These are phyloP conservation scores for Venustoraphidia nigricollis DNA, from an alignment of 2,888 invertebrate species.

Conservation along the genomic window DNA sequence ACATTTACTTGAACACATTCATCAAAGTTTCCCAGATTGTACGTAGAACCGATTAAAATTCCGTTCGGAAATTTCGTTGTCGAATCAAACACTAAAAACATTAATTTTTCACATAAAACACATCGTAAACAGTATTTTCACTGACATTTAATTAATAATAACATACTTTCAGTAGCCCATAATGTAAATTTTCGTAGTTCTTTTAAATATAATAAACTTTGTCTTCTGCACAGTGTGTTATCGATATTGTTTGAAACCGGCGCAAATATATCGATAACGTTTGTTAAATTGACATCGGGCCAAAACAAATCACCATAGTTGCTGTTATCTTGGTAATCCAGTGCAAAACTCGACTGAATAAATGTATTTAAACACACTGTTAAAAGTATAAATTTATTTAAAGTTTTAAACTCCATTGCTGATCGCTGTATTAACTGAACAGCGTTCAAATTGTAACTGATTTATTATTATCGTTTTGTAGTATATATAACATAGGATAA, in stretches of 20 bases:
- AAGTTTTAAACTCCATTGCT: too few relatives aligned
- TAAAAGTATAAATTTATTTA: too few relatives aligned
- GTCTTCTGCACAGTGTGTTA: conserved; percentile 15
- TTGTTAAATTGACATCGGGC: neutral
- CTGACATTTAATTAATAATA: conserved; percentile 3
- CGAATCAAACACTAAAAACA: conserved; percentile 48
- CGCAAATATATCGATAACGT: neutral
- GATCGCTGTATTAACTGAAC: too few relatives aligned
- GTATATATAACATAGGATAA: too few relatives aligned
- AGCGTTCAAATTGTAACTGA: too few relatives aligned
- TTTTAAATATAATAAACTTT: conserved; percentile 16
- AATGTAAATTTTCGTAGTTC: conserved; percentile 16
- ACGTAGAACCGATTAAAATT: conserved; percentile 44
- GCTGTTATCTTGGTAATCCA: too few relatives aligned
- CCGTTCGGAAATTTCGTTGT: conserved; percentile 53
- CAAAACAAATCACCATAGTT: too few relatives aligned
- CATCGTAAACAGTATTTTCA: conserved; percentile 6
- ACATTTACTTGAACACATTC: conserved; percentile 37
- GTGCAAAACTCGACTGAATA: too few relatives aligned
- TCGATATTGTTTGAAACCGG: neutral
- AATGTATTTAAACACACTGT: too few relatives aligned
- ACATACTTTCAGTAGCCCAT: conserved; percentile 21
- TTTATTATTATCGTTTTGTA: too few relatives aligned
- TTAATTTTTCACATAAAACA: conserved; percentile 1
- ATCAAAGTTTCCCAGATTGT: conserved; percentile 56